These are phyloP conservation scores for Pseudococcus viburni DNA, from an alignment of 2,888 invertebrate species.

Conservation along the genomic window DNA sequence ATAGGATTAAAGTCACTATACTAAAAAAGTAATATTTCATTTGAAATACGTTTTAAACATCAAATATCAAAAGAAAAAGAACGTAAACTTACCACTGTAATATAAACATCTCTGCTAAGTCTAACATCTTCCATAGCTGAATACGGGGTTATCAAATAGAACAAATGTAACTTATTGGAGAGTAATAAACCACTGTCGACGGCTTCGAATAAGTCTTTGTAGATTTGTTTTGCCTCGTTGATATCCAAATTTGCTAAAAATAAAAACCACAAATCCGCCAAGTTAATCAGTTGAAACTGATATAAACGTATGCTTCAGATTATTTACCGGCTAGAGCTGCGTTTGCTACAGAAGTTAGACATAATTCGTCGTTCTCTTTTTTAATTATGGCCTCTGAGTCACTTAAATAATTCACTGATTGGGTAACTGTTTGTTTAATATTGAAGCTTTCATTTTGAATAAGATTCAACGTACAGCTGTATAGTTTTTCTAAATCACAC, in stretches of 20 bases:
- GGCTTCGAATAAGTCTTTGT: conserved; percentile 81
- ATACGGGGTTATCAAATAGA: conserved; percentile 89
- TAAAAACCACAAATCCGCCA: conserved; percentile 68
- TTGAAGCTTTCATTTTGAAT: conserved; percentile 21
- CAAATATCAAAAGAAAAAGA: too few relatives aligned
- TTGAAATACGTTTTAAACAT: not conserved
- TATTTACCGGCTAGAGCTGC: conserved; percentile 79
- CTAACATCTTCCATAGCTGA: conserved; percentile 75
- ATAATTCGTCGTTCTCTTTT: conserved; percentile 66
- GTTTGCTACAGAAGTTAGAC: conserved; percentile 75
- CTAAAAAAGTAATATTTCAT: not conserved
- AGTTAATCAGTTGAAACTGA: not conserved
- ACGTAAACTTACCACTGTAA: conserved; percentile 75
- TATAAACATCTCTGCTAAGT: conserved; percentile 75
- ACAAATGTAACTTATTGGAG: conserved; percentile 85
- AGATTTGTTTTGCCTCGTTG: conserved; percentile 79
- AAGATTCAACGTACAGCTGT: conserved; percentile 31
- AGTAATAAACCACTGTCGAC: conserved; percentile 82
- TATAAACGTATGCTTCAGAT: not conserved
- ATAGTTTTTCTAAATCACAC: conserved; percentile 35
- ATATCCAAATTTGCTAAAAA: conserved; percentile 85
- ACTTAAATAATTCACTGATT: conserved; percentile 71
- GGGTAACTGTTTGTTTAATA: conserved; percentile 71
- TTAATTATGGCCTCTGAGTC: conserved; percentile 67
- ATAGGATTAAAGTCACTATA: conserved; percentile 25